Evolutionary conservation across 2,888 invertebrate species (phyloP).

Genomic region (Epistrophe grossulariae): DNA sequence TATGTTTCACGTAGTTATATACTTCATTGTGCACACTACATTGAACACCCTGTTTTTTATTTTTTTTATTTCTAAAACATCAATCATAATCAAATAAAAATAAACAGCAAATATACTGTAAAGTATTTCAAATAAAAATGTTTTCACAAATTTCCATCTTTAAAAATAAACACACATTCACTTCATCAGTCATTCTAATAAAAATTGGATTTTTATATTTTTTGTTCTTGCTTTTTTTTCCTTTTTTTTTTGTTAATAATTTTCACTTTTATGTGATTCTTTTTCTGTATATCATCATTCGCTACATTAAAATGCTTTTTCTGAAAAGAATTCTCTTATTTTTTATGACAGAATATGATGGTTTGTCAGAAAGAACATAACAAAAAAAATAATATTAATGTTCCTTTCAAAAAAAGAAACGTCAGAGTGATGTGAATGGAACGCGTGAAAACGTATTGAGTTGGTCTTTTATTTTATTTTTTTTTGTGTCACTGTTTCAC

Average conservation of each 20-base stretch:
- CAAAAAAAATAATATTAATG: slow-evolving; percentile 38
- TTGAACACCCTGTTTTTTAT: slow-evolving; percentile 22
- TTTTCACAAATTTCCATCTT: slow-evolving; percentile 72
- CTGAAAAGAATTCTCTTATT: slow-evolving; percentile 18
- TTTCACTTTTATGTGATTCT: slow-evolving; percentile 31
- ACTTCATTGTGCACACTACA: slow-evolving; percentile 15
- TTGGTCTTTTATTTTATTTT: slow-evolving; percentile 14
- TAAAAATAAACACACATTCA: slow-evolving; percentile 69
- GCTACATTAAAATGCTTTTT: slow-evolving; percentile 25
- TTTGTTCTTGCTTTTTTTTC: slow-evolving; percentile 13
- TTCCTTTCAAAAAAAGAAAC: slow-evolving; percentile 6
- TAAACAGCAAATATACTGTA: slow-evolving; percentile 13
- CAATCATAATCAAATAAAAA: slow-evolving; percentile 66
- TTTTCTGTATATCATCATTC: slow-evolving; percentile 32
- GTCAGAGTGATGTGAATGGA: slow-evolving; percentile 1
- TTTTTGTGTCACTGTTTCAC: not conserved
- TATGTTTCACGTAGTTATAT: not conserved
- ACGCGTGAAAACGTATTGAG: slow-evolving; percentile 31
- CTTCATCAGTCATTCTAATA: slow-evolving; percentile 63
- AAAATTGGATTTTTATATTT: slow-evolving; percentile 30
- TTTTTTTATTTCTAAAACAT: slow-evolving; percentile 21
- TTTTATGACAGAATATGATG: slow-evolving; percentile 31
- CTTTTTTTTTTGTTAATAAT: not conserved
- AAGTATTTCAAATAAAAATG: slow-evolving; percentile 63
- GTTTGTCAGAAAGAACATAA: slow-evolving; percentile 7